Conservation (phyloP, 2,888 invertebrate species). For the Leptinotarsa juncta region DNA sequence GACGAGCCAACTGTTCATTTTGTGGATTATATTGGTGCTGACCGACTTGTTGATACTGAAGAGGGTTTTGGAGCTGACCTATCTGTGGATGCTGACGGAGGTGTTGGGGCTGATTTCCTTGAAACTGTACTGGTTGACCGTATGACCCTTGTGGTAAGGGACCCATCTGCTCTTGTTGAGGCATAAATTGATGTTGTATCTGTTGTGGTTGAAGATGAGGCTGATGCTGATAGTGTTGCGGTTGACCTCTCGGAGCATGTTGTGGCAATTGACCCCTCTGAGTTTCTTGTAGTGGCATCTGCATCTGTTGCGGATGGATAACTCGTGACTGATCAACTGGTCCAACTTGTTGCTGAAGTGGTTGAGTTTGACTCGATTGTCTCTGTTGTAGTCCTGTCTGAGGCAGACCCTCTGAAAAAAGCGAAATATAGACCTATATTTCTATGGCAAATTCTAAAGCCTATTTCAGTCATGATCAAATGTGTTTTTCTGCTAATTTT, state of each 20-base stretch:
- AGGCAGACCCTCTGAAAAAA: not conserved
- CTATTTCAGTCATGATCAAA: too few relatives aligned
- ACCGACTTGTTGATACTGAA: not conserved
- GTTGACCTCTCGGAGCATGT: not conserved
- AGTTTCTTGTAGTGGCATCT: too few relatives aligned
- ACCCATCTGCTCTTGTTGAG: too few relatives aligned
- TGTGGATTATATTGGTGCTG: not conserved
- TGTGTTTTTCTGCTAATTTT: too few relatives aligned
- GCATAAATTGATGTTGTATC: too few relatives aligned
- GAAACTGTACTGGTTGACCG: not conserved
- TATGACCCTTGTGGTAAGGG: not conserved
- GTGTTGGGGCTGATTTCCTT: not conserved
- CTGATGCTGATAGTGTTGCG: not conserved
- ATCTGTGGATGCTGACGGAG: not conserved
- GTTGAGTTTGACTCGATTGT: not conserved
- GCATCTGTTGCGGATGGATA: not conserved
- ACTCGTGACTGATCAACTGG: too few relatives aligned
- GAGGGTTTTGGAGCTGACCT: not conserved
- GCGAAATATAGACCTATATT: too few relatives aligned
- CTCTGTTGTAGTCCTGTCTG: not conserved
- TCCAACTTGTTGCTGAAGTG: not conserved
- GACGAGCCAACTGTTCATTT: slow-evolving; percentile 8
- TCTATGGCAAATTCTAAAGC: too few relatives aligned
- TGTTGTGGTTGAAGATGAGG: not conserved
- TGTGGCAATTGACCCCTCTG: too few relatives aligned